Evolutionary conservation across 2,113 vertebrate genomes (phyloP).

Genomic region (Tauraco erythrolophus): DNA sequence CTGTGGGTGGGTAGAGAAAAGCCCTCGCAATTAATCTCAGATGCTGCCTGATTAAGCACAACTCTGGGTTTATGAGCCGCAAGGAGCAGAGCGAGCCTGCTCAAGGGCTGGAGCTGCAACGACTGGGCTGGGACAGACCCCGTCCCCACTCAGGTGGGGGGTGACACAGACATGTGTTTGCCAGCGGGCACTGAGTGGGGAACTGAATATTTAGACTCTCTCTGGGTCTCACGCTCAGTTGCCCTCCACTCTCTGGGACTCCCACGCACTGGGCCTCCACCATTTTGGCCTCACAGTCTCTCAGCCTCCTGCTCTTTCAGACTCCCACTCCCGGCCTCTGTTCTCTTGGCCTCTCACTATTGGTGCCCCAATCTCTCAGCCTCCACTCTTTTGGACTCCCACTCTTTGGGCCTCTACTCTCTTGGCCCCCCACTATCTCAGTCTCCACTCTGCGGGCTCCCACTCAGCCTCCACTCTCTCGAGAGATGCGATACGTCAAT

Average conservation of each 20-base stretch:
- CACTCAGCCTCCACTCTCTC: background rate
- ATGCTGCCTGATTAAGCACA: conserved; percentile 19
- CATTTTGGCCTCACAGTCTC: background rate
- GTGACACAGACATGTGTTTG: fast-evolving
- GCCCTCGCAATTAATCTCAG: conserved; percentile 45
- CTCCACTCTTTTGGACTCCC: background rate
- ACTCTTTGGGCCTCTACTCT: no score
- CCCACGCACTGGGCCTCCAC: background rate
- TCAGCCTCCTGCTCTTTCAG: background rate
- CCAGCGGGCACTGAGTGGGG: fast-evolving
- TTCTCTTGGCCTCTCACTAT: background rate
- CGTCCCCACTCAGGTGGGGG: background rate
- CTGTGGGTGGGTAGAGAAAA: conserved; percentile 51
- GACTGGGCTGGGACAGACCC: fast-evolving
- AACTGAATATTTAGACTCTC: background rate
- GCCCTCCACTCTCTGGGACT: background rate
- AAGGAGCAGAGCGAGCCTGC: background rate
- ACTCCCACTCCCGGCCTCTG: background rate
- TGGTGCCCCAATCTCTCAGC: background rate
- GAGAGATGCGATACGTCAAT: background rate
- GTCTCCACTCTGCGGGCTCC: background rate
- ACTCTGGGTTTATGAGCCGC: background rate
- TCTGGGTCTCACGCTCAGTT: background rate
- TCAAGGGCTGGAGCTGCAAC: background rate
- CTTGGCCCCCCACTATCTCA: no score